phyloP scores from a whole-genome alignment of 2,113 vertebrate species.

The Cyprinodon tularosa region DNA sequence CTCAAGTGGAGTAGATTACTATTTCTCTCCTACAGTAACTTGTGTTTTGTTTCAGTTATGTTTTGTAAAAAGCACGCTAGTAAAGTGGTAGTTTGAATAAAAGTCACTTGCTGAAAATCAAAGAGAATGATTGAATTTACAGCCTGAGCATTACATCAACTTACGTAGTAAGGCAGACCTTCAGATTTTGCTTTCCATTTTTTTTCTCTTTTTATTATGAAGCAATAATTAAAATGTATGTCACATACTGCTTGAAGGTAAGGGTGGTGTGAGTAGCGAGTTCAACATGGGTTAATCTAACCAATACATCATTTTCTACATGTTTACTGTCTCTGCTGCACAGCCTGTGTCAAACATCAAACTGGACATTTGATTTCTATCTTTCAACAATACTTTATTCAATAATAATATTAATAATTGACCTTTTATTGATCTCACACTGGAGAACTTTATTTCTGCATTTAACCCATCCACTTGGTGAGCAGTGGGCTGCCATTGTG shows the following conservation, averaged over 20 bases:
- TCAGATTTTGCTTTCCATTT: neutral
- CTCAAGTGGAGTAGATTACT: slow-evolving; percentile 23
- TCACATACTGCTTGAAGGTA: neutral
- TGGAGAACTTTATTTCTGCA: too few species aligned
- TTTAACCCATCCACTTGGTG: too few species aligned
- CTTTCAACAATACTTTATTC: too few species aligned
- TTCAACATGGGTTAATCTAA: neutral
- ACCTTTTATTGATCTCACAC: too few species aligned
- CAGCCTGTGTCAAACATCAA: neutral
- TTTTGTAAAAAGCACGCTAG: slow-evolving; percentile 61
- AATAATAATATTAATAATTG: too few species aligned
- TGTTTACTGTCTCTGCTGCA: neutral
- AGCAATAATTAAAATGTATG: neutral
- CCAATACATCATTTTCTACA: neutral
- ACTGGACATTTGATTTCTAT: too few species aligned
- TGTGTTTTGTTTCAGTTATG: slow-evolving; percentile 22
- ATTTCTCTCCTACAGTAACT: slow-evolving; percentile 22
- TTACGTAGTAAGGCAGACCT: neutral
- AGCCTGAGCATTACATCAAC: slow-evolving; percentile 11
- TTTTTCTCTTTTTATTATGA: neutral
- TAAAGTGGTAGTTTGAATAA: slow-evolving; percentile 67
- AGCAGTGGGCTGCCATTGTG: too few species aligned
- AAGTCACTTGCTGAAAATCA: slow-evolving; percentile 52
- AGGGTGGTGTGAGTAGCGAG: too few species aligned
- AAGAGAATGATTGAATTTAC: slow-evolving; percentile 52